phyloP scores from a whole-genome alignment of 2,797 vertebrate species.

The Lepidocolaptes lacrymiger region DNA sequence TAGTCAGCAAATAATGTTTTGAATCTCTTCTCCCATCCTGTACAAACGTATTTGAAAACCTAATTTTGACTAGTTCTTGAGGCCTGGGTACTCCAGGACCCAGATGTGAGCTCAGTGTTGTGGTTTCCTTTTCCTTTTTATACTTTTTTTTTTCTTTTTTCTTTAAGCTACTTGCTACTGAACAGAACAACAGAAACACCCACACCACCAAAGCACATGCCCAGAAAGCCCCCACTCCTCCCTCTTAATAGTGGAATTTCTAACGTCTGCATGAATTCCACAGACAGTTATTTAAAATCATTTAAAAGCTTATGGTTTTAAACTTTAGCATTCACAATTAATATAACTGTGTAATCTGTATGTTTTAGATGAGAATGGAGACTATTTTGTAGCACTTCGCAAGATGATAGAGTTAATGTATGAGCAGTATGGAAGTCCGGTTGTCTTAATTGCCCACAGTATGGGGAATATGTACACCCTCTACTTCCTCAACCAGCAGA shows the following conservation, averaged over 20 bases:
- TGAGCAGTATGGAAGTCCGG: constrained; percentile 83
- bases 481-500: constrained; percentile 94
- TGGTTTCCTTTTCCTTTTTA: background rate
- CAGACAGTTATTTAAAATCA: background rate
- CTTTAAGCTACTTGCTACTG: background rate
- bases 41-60: background rate
- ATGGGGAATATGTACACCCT: constrained; percentile 99
- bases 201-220: background rate
- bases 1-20: background rate
- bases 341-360: background rate
- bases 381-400: constrained; percentile 88
- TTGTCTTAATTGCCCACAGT: constrained; percentile 95
- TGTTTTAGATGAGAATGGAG: constrained; percentile 89
- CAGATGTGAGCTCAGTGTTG: background rate
- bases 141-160: rapidly evolving
- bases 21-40: background rate
- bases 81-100: background rate
- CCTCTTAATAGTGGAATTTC: background rate
- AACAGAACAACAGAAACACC: background rate
- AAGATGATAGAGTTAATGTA: constrained; percentile 93
- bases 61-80: background rate
- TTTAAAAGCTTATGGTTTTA: background rate
- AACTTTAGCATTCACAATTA: background rate
- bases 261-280: background rate
- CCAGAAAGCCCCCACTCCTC: rapidly evolving